Conservation (phyloP, 2,113 vertebrate genomes). For the Paradoxurus hermaphroditus region DNA sequence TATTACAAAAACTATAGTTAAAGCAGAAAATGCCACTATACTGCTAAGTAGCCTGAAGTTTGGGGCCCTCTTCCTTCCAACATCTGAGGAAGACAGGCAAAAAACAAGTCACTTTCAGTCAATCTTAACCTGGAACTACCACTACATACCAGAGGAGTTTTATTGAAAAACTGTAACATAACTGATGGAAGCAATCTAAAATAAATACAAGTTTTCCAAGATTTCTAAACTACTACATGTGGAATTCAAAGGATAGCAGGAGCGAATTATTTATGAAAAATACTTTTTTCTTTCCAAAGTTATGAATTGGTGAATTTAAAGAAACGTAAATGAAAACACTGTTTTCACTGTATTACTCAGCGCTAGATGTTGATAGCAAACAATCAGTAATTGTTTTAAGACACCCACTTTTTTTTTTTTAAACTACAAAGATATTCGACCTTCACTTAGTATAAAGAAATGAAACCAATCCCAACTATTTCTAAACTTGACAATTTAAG, state of each 20-base stretch:
- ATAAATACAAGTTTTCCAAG: not conserved
- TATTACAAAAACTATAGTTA: not conserved
- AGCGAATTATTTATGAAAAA: not conserved
- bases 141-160: not conserved
- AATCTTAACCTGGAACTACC: not conserved
- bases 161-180: not conserved
- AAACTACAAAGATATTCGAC: not conserved
- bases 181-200: not conserved
- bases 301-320: not conserved
- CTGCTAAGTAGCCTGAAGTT: not conserved
- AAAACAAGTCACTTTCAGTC: not conserved
- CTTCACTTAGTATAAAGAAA: not conserved
- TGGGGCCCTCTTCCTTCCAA: not conserved
- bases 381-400: not conserved
- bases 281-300: not conserved
- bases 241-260: not conserved
- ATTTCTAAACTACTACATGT: not conserved
- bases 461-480: not conserved
- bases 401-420: not conserved
- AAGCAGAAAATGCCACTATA: not conserved
- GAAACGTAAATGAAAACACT: not conserved
- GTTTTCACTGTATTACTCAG: not conserved
- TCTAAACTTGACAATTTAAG: not conserved
- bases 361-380: not conserved
- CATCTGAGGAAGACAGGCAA: not conserved